phyloP scores from a whole-genome alignment of 2,797 vertebrate genomes.

The Microchirus variegatus region DNA sequence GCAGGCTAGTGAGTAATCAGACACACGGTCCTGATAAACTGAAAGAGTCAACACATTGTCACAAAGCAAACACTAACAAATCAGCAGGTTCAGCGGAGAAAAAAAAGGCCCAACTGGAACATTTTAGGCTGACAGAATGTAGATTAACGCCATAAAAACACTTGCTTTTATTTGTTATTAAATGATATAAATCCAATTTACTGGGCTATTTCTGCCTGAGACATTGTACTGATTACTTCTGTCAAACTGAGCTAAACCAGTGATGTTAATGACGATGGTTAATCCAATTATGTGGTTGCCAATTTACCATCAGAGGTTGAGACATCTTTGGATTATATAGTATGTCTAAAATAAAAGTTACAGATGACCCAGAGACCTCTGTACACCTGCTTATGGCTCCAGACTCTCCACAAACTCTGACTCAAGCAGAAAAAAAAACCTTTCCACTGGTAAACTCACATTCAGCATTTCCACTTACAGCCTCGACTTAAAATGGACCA shows the following conservation, averaged over 20 bases:
- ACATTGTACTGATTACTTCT: not conserved
- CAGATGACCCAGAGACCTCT: conserved; percentile 5
- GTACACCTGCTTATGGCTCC: conserved; percentile 10
- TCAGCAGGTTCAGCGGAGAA: not conserved
- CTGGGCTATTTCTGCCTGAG: not conserved
- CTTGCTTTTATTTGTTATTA: not conserved
- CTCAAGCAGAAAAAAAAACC: conserved; percentile 47
- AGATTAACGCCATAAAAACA: not conserved
- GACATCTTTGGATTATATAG: not conserved
- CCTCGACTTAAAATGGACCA: conserved; percentile 20
- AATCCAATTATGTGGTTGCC: not conserved
- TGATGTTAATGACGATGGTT: too few species aligned
- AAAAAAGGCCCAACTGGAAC: not conserved
- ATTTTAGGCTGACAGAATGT: not conserved
- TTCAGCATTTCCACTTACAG: conserved; percentile 43
- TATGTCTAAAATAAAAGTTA: too few species aligned
- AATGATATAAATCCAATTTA: too few species aligned
- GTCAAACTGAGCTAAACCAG: conserved; percentile 2
- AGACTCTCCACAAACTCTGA: conserved; percentile 29
- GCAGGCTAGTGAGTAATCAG: too few species aligned
- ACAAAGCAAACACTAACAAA: conserved; percentile 10
- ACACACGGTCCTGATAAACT: conserved; percentile 3
- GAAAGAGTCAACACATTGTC: conserved; percentile 9
- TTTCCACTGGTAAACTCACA: conserved; percentile 55
- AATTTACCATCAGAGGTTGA: conserved; percentile 1